Conservation (phyloP, 2,888 invertebrate species). For the Toxonevra muliebris region DNA sequence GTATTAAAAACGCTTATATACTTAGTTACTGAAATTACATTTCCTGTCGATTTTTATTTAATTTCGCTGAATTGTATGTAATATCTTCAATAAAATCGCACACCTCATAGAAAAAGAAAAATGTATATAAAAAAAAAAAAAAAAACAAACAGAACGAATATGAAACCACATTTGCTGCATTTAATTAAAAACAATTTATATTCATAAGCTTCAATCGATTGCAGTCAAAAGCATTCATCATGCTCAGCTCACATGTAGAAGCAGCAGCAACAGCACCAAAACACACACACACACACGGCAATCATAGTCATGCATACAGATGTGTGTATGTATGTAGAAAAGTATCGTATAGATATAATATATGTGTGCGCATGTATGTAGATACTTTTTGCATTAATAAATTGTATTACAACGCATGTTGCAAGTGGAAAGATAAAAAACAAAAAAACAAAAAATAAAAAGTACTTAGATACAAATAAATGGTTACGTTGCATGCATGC, state of each 20-base stretch:
- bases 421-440: conserved; percentile 2
- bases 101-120: too few species aligned
- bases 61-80: too few species aligned
- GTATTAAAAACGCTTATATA: too few species aligned
- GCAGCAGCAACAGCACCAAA: not conserved
- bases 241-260: not conserved
- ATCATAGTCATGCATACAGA: not conserved
- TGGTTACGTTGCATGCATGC: conserved; percentile 9
- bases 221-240: conserved; percentile 46
- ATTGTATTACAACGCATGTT: conserved; percentile 5
- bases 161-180: conserved; percentile 39
- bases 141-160: not conserved
- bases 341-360: not conserved
- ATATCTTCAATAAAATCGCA: too few species aligned
- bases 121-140: too few species aligned
- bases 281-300: too few species aligned
- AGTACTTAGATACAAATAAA: not conserved
- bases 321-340: not conserved
- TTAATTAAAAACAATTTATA: conserved; percentile 58
- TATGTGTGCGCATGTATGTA: conserved; percentile 35
- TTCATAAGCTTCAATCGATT: conserved; percentile 55
- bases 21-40: too few species aligned
- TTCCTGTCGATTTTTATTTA: too few species aligned
- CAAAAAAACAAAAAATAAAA: not conserved
- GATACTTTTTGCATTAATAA: conserved; percentile 12